These are phyloP conservation scores for Diarsia dahlii DNA, from an alignment of 2,888 invertebrate species.

Conservation along the genomic window DNA sequence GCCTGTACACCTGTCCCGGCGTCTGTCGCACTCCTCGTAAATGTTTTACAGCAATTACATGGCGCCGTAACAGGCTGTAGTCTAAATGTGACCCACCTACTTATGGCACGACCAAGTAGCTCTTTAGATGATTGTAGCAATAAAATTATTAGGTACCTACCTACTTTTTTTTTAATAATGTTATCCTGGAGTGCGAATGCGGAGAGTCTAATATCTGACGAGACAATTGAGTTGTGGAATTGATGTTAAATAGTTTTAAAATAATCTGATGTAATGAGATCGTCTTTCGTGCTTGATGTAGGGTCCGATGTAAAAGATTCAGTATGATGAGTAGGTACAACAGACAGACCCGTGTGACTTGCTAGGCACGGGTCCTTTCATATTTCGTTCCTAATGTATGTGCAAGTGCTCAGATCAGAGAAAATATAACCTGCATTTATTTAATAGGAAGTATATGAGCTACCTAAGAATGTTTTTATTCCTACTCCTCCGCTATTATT, in stretches of 20 bases:
- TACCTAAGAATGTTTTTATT: no score
- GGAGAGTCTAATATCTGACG: background rate
- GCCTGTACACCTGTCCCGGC: constrained; percentile 52
- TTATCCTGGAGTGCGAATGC: background rate
- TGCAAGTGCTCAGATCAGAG: no score
- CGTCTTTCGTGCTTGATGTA: background rate
- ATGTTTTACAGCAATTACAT: constrained; percentile 53
- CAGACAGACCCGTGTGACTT: background rate
- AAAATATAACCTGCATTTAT: background rate
- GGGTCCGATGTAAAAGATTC: background rate
- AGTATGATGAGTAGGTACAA: background rate
- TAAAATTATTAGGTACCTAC: background rate
- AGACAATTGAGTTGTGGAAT: background rate
- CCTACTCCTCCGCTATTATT: no score
- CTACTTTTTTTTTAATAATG: background rate
- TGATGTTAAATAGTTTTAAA: background rate
- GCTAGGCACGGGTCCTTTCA: background rate
- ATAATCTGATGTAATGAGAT: background rate
- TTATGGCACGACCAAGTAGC: constrained; percentile 2
- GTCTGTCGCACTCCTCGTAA: constrained; percentile 47
- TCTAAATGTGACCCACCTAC: background rate
- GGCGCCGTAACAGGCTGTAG: constrained; percentile 4
- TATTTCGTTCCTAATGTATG: background rate
- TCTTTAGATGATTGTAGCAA: background rate
- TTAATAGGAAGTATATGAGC: background rate